A percentile compares a stretch with the other conserved stretches of the same genome.
phyloP scores from a whole-genome alignment of 2,113 vertebrate species.

The Camelus dromedarius region DNA sequence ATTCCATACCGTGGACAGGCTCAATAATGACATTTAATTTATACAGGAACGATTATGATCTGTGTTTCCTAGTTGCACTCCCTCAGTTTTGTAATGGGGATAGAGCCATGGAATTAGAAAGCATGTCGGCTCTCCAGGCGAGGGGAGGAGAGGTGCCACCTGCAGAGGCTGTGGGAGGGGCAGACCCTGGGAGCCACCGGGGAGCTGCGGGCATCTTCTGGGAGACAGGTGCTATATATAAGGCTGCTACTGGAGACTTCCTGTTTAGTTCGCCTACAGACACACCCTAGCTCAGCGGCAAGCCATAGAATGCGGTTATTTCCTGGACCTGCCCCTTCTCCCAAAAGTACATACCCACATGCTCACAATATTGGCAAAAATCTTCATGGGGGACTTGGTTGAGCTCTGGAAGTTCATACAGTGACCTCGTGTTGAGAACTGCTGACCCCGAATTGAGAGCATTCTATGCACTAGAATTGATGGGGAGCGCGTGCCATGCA shows the following conservation, averaged over 20 bases:
- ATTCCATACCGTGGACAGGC: background rate
- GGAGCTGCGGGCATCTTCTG: background rate
- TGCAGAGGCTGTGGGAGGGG: background rate
- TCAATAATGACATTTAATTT: background rate
- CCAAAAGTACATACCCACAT: background rate
- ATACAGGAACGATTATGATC: background rate
- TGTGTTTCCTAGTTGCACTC: background rate
- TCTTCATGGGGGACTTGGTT: background rate
- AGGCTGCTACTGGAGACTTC: background rate
- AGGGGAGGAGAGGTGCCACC: too few species aligned
- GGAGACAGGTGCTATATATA: rapidly evolving
- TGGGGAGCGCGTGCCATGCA: background rate
- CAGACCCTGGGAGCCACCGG: background rate
- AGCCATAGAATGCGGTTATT: background rate
- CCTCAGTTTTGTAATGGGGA: background rate
- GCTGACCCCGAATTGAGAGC: background rate
- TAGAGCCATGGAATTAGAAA: background rate
- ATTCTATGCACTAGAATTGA: background rate
- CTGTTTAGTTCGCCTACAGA: background rate
- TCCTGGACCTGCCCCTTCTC: background rate
- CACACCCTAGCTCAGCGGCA: background rate
- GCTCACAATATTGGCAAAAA: background rate
- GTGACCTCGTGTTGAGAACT: background rate
- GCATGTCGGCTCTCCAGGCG: background rate
- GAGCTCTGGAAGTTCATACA: background rate